phyloP scores from a whole-genome alignment of 1,140 invertebrate genomes.

The Akabosia matsudoensis region DNA sequence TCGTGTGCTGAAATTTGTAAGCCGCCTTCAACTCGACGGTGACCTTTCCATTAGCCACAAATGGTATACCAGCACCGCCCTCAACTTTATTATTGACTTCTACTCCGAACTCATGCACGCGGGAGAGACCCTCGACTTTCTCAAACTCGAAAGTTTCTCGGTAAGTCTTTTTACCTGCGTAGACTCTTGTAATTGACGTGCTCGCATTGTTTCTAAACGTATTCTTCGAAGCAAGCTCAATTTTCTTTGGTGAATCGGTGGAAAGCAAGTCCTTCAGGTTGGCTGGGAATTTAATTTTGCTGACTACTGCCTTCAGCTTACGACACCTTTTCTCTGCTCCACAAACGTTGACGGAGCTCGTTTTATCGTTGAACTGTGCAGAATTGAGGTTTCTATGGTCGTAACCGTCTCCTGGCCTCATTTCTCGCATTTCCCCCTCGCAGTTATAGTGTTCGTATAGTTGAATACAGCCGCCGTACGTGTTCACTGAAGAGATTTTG shows the following conservation, averaged over 20 bases:
- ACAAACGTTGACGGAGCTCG: background rate
- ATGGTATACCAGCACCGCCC: background rate
- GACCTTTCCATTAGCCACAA: background rate
- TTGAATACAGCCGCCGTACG: background rate
- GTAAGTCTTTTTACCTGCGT: background rate
- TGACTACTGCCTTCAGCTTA: background rate
- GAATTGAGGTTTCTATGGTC: background rate
- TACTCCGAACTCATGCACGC: background rate
- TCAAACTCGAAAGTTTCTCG: background rate
- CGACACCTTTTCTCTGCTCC: background rate
- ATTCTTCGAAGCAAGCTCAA: background rate
- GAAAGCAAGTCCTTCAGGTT: background rate
- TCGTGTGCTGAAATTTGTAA: background rate
- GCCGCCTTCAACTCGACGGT: background rate
- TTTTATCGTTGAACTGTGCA: background rate
- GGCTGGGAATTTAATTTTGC: background rate
- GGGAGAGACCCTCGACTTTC: background rate
- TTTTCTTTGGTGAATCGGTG: background rate
- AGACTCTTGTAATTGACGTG: background rate
- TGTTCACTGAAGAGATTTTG: background rate
- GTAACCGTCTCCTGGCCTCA: background rate
- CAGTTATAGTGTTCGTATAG: background rate
- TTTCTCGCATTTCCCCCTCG: background rate
- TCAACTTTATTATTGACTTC: background rate
- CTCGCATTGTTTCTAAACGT: background rate